Conservation (phyloP, 2,113 vertebrate species). For the Melanerpes aurifrons region DNA sequence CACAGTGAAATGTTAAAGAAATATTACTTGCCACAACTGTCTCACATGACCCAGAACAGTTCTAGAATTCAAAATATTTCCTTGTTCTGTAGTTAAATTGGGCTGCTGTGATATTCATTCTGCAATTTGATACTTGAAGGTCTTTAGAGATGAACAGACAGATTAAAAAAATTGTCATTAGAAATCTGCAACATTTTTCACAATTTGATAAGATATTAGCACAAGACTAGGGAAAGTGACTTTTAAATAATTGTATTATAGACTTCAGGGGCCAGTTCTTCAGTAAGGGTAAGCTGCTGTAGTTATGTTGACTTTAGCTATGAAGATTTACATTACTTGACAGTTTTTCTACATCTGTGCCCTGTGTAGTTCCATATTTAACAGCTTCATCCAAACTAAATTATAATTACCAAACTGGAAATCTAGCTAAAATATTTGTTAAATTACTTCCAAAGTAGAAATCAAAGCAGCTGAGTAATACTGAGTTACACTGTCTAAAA, state of each 20-base stretch:
- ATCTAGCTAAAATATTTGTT: neutral
- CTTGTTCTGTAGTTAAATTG: conserved; percentile 75
- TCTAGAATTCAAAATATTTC: conserved; percentile 80
- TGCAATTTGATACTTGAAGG: conserved; percentile 69
- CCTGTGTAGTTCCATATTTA: neutral
- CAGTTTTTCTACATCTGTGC: neutral
- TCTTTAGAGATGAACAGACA: neutral
- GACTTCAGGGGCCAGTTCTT: neutral
- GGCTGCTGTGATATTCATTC: conserved; percentile 62
- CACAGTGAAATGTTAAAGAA: conserved; percentile 61
- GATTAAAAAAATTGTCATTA: neutral
- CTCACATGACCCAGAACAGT: conserved; percentile 63
- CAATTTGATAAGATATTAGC: neutral
- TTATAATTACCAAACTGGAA: neutral
- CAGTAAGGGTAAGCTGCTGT: neutral
- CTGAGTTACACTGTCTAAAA: neutral
- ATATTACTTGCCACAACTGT: conserved; percentile 46
- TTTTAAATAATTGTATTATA: neutral
- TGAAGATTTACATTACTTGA: neutral
- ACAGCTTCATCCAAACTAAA: neutral
- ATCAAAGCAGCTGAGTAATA: neutral
- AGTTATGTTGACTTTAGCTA: neutral
- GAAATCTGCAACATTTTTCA: conserved; percentile 9
- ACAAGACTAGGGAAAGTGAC: neutral
- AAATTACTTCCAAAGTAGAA: neutral